Evolutionary conservation across 2,888 invertebrate species (phyloP), one percentile per base, ranked within the genome.

Genomic region (Colostygia pectinataria): DNA sequence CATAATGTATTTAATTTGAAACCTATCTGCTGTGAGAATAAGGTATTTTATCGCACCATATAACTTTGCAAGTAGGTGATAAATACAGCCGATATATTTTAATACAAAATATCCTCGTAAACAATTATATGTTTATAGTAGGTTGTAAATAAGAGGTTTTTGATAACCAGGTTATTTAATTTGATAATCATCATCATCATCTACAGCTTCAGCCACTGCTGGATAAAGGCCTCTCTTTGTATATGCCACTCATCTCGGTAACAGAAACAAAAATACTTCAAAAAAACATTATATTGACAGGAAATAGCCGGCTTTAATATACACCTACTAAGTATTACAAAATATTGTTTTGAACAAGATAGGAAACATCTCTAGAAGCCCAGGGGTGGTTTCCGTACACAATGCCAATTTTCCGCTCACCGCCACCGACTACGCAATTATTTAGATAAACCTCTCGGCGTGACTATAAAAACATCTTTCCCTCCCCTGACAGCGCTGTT

Each of bases 381-480:
- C 32, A 36, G 37, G 56, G 53, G 55, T 50, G 51, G 51, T 47
- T 61, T 53, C 63, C 71, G 71, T 66, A 75, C 75, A 77, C 79
- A 76, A 83, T 81, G 81, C 81, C 90, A 90, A 90, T 90, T 90
- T 90, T 89, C 86, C 90, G 90, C 80, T 86, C 83, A 73, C 85
- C 86, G 89, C 86, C 89, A 81, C 85, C 84, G 85, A 84, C 83
- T 86, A 81, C 80, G 83, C 90, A 90, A 89, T 90, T 89, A 90
- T 89, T 89, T 88, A 89, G 89, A 88, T 89, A 89, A 89, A 89
- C 88, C 88, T 88, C 87, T 86, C 85, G 83, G 83, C 86, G 85
- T 84, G 83, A 87, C 87, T 87, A 85, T 86, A 88, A 89, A 89
- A 89, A 88, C 87, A 88, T 87, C 87, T 86, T 85, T 84, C 85